Evolutionary conservation across 1,140 invertebrate genomes (phyloP).

Genomic region (Euwallacea similis): DNA sequence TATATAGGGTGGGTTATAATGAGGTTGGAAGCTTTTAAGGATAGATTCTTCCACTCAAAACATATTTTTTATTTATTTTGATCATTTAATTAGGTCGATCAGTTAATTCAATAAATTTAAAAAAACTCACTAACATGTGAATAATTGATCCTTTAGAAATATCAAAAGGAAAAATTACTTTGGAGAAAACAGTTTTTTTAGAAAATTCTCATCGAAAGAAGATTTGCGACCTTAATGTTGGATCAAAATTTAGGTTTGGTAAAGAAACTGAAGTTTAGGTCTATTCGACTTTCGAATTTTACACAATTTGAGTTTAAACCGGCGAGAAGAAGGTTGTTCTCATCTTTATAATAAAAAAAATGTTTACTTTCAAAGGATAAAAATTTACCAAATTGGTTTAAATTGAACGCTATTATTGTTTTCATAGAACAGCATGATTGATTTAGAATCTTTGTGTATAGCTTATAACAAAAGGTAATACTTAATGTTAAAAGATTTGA

Average conservation of each 20-base stretch:
- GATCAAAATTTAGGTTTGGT: constrained; percentile 68
- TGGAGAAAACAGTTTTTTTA: constrained; percentile 73
- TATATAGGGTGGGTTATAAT: too few species aligned
- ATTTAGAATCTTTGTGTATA: constrained; percentile 65
- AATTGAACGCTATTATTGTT: constrained; percentile 57
- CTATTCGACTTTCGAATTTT: constrained; percentile 77
- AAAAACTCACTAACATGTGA: constrained; percentile 51
- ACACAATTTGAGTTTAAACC: constrained; percentile 79
- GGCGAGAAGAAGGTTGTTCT: constrained; percentile 76
- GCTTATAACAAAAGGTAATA: constrained; percentile 57
- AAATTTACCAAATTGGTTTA: constrained; percentile 30
- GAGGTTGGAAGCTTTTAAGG: too few species aligned
- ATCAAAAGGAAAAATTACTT: constrained; percentile 66
- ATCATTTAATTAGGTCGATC: too few species aligned
- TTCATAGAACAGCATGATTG: constrained; percentile 65
- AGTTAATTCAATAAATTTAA: too few species aligned
- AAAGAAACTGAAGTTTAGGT: constrained; percentile 64
- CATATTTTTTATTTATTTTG: too few species aligned
- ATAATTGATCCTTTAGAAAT: constrained; percentile 53
- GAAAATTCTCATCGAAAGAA: constrained; percentile 65
- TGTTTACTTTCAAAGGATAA: constrained; percentile 70
- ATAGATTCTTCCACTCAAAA: too few species aligned
- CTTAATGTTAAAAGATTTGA: constrained; percentile 54
- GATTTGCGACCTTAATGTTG: constrained; percentile 79
- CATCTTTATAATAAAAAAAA: constrained; percentile 60